A percentile compares a stretch with the other conserved stretches of the same genome.
These are phyloP conservation scores for Microcebus lehilahytsara DNA, from an alignment of 2,113 vertebrate species.

Conservation along the genomic window DNA sequence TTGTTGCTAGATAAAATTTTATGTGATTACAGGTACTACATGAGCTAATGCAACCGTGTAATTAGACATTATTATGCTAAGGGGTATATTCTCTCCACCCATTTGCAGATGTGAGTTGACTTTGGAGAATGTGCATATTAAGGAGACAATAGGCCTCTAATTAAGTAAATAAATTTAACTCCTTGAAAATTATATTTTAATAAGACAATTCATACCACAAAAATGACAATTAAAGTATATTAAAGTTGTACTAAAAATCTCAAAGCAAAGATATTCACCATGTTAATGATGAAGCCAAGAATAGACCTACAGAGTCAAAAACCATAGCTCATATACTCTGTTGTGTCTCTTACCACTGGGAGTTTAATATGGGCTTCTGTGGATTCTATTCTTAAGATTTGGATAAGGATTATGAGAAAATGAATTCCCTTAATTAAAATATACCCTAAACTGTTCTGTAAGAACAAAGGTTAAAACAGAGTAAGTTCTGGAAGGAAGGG, in stretches of 20 bases:
- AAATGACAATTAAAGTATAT: conserved; percentile 67
- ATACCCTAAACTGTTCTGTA: background rate
- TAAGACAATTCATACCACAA: conserved; percentile 55
- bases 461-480: background rate
- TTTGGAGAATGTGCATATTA: conserved; percentile 41
- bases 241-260: conserved; percentile 58
- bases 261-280: conserved; percentile 44
- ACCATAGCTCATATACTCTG: background rate
- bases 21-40: conserved; percentile 45
- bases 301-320: conserved; percentile 46
- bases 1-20: conserved; percentile 35
- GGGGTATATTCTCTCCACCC: background rate
- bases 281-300: conserved; percentile 54
- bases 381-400: conserved; percentile 40
- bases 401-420: background rate
- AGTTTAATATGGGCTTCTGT: conserved; percentile 14
- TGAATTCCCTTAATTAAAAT: conserved; percentile 42
- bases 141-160: conserved; percentile 64
- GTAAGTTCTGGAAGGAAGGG: background rate
- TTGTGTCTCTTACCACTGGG: background rate
- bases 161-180: conserved; percentile 73
- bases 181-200: conserved; percentile 67
- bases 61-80: conserved; percentile 53
- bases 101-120: conserved; percentile 46
- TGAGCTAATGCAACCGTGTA: conserved; percentile 15